These are phyloP conservation scores for Whitmania pigra DNA, from an alignment of 1,140 invertebrate species.

Conservation along the genomic window DNA sequence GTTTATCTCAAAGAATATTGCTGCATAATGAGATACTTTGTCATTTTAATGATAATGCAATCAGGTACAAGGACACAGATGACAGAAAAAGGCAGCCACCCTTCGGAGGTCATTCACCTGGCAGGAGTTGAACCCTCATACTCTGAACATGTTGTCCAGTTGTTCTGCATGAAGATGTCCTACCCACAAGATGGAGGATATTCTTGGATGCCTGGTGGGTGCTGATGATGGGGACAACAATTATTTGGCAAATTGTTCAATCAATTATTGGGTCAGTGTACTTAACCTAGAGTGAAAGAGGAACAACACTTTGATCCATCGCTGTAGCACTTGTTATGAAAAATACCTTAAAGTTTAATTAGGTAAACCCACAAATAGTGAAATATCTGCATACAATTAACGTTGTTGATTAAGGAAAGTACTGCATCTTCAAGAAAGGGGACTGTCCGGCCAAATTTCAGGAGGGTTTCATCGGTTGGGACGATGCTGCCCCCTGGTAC, in stretches of 20 bases:
- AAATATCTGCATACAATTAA: background rate
- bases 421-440: conserved; percentile 33
- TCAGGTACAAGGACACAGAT: conserved; percentile 27
- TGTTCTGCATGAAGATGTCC: conserved; percentile 24
- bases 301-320: too few relatives aligned
- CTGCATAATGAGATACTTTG: background rate
- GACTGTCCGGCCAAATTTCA: conserved; percentile 31
- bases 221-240: background rate
- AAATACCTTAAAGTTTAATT: conserved; percentile 14
- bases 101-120: conserved; percentile 28
- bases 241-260: too few relatives aligned
- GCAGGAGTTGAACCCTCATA: conserved; percentile 22
- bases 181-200: conserved; percentile 24
- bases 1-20: background rate
- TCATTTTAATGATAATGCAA: conserved; percentile 11
- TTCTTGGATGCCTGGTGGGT: conserved; percentile 15
- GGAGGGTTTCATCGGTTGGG: conserved; percentile 30
- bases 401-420: conserved; percentile 29
- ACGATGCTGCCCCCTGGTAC: conserved; percentile 23
- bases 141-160: conserved; percentile 17
- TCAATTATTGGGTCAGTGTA: too few relatives aligned
- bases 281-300: too few relatives aligned
- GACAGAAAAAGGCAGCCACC: conserved; percentile 30
- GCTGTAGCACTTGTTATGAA: background rate
- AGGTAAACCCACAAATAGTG: conserved; percentile 18